Conservation (phyloP, 2,888 invertebrate genomes). For the Macrosiphum euphorbiae region DNA sequence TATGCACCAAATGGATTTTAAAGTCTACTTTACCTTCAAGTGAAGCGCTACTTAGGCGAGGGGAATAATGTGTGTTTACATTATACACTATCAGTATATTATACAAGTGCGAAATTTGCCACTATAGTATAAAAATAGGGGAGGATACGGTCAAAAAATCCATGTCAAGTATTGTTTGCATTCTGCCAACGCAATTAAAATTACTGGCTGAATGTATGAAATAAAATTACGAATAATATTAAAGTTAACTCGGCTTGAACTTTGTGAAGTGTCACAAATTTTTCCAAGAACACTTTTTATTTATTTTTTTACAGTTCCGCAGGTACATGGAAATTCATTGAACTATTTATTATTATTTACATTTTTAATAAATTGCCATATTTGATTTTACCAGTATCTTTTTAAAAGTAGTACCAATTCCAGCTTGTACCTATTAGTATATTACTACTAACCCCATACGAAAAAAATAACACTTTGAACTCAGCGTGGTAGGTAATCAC, state of each 20-base stretch:
- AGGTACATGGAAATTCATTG: not conserved
- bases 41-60: not conserved
- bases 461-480: not conserved
- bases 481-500: not conserved
- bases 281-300: not conserved
- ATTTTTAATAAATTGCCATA: not conserved
- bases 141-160: conserved; percentile 20
- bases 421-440: too few species aligned
- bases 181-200: conserved; percentile 44
- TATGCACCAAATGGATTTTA: not conserved
- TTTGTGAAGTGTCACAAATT: not conserved
- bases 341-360: not conserved
- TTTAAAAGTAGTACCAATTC: not conserved
- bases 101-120: conserved; percentile 44
- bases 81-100: not conserved
- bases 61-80: not conserved
- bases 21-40: conserved; percentile 11
- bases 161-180: conserved; percentile 47
- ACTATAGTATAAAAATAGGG: not conserved
- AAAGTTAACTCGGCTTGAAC: conserved; percentile 3
- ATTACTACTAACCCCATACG: too few species aligned
- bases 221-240: conserved; percentile 33
- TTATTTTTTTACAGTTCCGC: not conserved
- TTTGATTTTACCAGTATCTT: not conserved
- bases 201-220: not conserved